Evolutionary conservation across 2,888 invertebrate species (phyloP).

Genomic region (Horisme vitalbata): DNA sequence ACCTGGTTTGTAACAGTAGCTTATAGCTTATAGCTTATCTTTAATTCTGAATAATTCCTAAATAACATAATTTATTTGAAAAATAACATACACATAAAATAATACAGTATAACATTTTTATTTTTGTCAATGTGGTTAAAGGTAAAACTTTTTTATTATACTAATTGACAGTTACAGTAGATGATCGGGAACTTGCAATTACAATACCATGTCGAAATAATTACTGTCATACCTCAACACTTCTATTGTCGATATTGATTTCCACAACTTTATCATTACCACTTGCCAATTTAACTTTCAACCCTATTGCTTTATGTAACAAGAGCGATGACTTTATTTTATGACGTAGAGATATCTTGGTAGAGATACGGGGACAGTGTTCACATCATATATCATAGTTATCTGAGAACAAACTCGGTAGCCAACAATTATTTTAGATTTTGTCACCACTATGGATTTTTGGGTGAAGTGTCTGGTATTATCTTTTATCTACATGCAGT

Average conservation of each 20-base stretch:
- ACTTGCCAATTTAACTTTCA: slow-evolving; percentile 7
- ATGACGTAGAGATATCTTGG: slow-evolving; percentile 31
- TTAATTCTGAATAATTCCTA: too few species aligned
- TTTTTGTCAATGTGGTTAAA: too few species aligned
- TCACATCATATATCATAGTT: slow-evolving; percentile 57
- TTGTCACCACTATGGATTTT: slow-evolving; percentile 46
- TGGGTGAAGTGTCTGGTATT: slow-evolving; percentile 35
- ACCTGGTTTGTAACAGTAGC: too few species aligned
- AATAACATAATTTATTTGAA: too few species aligned
- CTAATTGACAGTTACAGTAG: slow-evolving; percentile 42
- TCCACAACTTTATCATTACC: slow-evolving; percentile 11
- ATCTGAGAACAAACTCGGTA: slow-evolving; percentile 53
- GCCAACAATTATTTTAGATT: slow-evolving; percentile 60
- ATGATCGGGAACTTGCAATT: slow-evolving; percentile 43
- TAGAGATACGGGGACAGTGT: slow-evolving; percentile 37
- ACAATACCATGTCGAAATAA: slow-evolving; percentile 51
- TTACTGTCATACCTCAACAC: slow-evolving; percentile 45
- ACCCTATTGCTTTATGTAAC: not conserved
- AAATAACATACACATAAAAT: too few species aligned
- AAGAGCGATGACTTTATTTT: slow-evolving; percentile 10
- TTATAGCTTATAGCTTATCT: too few species aligned
- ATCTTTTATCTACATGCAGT: slow-evolving; percentile 28
- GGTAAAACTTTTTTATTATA: not conserved
- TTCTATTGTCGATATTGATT: slow-evolving; percentile 38
- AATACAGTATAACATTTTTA: too few species aligned